These are phyloP conservation scores for Syngnathus scovelli DNA, from an alignment of 2,113 vertebrate species.

Conservation along the genomic window DNA sequence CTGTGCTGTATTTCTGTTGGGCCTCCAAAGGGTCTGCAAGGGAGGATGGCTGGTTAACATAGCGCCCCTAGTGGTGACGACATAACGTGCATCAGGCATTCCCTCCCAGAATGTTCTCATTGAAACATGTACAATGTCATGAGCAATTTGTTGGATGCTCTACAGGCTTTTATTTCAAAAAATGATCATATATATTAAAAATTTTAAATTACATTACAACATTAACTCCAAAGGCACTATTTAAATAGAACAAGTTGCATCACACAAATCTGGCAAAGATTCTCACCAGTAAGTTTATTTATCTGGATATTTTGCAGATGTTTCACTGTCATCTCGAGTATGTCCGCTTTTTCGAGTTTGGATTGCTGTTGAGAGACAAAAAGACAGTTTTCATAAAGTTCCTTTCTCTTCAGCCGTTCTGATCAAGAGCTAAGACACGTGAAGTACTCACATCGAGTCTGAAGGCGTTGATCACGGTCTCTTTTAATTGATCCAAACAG, in stretches of 20 bases:
- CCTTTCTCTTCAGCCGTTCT: background rate
- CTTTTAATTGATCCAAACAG: constrained; percentile 85
- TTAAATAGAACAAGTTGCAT: background rate
- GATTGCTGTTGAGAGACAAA: constrained; percentile 73
- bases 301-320: constrained; percentile 86
- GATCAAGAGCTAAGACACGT: background rate
- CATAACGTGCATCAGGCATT: background rate
- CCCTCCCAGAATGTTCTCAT: background rate
- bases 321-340: constrained; percentile 89
- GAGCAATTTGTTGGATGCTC: too few relatives aligned
- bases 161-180: constrained; percentile 6
- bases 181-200: background rate
- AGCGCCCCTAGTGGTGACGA: constrained; percentile 28
- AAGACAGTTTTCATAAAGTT: background rate
- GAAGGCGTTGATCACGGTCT: constrained; percentile 80
- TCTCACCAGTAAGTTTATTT: constrained; percentile 75
- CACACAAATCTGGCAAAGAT: background rate
- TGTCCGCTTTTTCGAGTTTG: constrained; percentile 87
- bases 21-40: constrained; percentile 74
- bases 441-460: constrained; percentile 81
- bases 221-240: background rate
- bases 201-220: background rate
- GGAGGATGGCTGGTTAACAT: background rate
- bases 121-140: too few relatives aligned
- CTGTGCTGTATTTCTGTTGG: constrained; percentile 83